phyloP scores from a whole-genome alignment of 2,888 invertebrate genomes.

The Muschampia staudingeri region DNA sequence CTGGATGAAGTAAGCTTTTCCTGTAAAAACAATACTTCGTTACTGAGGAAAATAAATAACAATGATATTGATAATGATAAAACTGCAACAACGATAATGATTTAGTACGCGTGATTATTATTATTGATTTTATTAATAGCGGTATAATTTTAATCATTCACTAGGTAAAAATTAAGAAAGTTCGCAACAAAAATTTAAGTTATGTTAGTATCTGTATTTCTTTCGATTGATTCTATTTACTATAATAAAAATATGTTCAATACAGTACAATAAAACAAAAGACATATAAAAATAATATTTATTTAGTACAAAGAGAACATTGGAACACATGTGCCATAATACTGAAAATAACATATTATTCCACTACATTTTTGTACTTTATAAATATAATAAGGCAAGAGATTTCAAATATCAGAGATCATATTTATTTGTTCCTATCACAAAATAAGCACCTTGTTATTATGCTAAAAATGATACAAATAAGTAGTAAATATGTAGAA shows the following conservation, averaged over 20 bases:
- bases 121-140: no score
- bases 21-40: constrained; percentile 63
- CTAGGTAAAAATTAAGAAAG: no score
- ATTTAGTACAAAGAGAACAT: constrained; percentile 73
- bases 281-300: constrained; percentile 9
- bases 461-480: background rate
- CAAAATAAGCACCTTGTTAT: constrained; percentile 66
- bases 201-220: no score
- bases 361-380: constrained; percentile 77
- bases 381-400: constrained; percentile 76
- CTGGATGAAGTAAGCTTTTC: constrained; percentile 81
- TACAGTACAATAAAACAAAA: constrained; percentile 35
- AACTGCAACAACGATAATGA: background rate
- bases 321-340: constrained; percentile 79
- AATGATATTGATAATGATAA: background rate
- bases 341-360: constrained; percentile 76
- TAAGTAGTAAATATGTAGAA: background rate
- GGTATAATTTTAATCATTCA: no score
- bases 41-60: constrained; percentile 25
- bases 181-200: no score
- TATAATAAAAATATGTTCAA: no score
- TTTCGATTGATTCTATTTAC: no score
- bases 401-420: constrained; percentile 67
- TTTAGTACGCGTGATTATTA: no score
- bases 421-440: constrained; percentile 63